Percentiles rank a stretch among this genome's conserved stretches.
These are phyloP conservation scores for Myrmecophaga tridactyla DNA, from an alignment of 2,113 vertebrate species.

Conservation along the genomic window DNA sequence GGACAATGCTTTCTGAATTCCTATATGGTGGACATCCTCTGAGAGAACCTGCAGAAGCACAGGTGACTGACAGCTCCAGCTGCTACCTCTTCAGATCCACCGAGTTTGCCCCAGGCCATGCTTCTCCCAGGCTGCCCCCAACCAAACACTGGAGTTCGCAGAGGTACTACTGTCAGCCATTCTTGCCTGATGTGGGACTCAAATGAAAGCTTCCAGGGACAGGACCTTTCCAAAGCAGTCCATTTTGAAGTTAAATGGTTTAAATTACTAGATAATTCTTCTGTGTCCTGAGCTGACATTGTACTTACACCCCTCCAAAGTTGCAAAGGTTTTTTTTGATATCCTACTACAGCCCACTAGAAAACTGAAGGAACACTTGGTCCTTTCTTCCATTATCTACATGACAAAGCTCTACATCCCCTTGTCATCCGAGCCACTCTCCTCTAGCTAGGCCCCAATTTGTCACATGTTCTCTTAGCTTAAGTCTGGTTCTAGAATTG, in stretches of 20 bases:
- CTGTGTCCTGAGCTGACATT: background rate
- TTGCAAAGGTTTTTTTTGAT: background rate
- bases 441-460: background rate
- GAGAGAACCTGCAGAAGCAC: background rate
- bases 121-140: too few relatives aligned
- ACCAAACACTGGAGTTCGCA: too few relatives aligned
- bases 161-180: too few relatives aligned
- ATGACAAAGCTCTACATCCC: background rate
- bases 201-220: fast-evolving
- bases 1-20: background rate
- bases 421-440: background rate
- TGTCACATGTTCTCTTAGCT: background rate
- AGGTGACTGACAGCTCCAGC: background rate
- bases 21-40: background rate
- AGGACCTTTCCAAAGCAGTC: background rate
- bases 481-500: background rate
- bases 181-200: too few relatives aligned
- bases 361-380: background rate
- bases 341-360: background rate
- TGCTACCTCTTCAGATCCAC: too few relatives aligned
- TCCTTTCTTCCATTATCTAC: background rate
- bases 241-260: background rate
- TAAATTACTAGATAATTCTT: fast-evolving
- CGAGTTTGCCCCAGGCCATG: too few relatives aligned
- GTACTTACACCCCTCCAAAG: background rate